These are phyloP conservation scores for Malurus leucopterus DNA, from an alignment of 2,797 vertebrate species.

Conservation along the genomic window DNA sequence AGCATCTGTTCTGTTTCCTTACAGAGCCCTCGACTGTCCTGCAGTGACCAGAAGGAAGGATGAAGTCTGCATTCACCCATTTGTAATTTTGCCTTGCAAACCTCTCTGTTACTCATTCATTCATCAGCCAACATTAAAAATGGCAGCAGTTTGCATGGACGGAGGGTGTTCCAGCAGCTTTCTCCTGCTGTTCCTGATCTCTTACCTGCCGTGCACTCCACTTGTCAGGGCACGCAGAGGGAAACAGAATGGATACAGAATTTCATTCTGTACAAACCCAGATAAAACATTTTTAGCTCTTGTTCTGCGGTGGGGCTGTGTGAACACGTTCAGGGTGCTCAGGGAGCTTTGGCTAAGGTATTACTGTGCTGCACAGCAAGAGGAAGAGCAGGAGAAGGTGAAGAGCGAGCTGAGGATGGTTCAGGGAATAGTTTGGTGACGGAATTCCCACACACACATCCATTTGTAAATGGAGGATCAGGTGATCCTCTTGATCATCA, in stretches of 20 bases:
- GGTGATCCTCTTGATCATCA: neutral
- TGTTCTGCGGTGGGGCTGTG: neutral
- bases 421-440: neutral
- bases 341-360: neutral
- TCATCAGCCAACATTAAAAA: neutral
- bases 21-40: fast-evolving
- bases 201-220: fast-evolving
- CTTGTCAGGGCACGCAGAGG: neutral
- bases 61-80: neutral
- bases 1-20: neutral
- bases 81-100: neutral
- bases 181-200: neutral
- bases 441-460: fast-evolving
- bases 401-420: neutral
- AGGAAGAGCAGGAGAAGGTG: fast-evolving
- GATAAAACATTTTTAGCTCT: fast-evolving
- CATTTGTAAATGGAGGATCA: neutral
- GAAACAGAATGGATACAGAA: neutral
- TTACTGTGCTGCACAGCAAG: neutral
- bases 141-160: neutral
- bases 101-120: neutral
- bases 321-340: neutral
- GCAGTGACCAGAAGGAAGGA: neutral
- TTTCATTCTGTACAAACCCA: neutral
- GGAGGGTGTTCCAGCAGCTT: neutral